A percentile compares a stretch with the other conserved stretches of the same genome.
phyloP scores from a whole-genome alignment of 2,113 vertebrate genomes.

The Pandion haliaetus region DNA sequence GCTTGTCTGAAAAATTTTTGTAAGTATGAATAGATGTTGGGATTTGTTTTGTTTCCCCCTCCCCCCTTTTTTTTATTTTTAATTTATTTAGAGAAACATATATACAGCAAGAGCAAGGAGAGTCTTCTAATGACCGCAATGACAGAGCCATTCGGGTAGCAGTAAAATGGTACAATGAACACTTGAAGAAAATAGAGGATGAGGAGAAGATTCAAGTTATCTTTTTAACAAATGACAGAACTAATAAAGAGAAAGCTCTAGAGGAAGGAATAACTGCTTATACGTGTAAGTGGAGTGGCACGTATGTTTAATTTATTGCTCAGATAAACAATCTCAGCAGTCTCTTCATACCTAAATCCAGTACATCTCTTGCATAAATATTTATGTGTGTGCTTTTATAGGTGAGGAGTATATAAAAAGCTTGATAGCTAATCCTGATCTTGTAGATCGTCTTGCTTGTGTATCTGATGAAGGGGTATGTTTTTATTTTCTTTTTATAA shows the following conservation, averaged over 20 bases:
- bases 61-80: rapidly evolving
- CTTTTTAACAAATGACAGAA: constrained; percentile 91
- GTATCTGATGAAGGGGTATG: constrained; percentile 87
- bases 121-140: constrained; percentile 92
- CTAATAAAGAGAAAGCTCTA: constrained; percentile 89
- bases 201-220: constrained; percentile 79
- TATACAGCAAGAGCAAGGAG: constrained; percentile 86
- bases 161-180: constrained; percentile 89
- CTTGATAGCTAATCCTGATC: constrained; percentile 89
- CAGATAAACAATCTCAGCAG: neutral
- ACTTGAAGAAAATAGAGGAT: constrained; percentile 75
- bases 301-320: neutral
- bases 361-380: neutral
- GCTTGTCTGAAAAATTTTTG: neutral
- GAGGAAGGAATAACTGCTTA: constrained; percentile 85
- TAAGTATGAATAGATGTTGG: neutral
- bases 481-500: neutral
- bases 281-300: constrained; percentile 80
- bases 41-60: neutral
- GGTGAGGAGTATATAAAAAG: constrained; percentile 96
- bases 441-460: constrained; percentile 91
- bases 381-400: constrained; percentile 60
- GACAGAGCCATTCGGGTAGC: constrained; percentile 93
- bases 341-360: neutral
- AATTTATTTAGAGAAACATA: constrained; percentile 86